Percentiles rank a stretch among this genome's conserved stretches.
Evolutionary conservation across 2,888 invertebrate genomes (phyloP).

Genomic region (Drosophila basisetae): DNA sequence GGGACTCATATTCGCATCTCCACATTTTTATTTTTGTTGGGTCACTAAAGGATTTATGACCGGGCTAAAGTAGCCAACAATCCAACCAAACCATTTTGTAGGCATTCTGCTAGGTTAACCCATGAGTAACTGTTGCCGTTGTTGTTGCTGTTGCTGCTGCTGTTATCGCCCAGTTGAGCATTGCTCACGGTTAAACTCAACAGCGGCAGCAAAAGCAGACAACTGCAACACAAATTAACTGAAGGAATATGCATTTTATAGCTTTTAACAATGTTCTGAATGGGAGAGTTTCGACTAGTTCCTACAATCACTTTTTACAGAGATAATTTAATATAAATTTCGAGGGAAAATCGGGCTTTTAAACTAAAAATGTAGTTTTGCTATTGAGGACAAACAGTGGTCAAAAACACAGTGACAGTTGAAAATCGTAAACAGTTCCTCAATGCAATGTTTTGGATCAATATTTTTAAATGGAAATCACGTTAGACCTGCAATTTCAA

Average conservation of each 20-base stretch:
- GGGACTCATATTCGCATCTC: slow-evolving; percentile 56
- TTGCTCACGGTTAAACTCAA: slow-evolving; percentile 8
- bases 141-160: not conserved
- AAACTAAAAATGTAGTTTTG: too few species aligned
- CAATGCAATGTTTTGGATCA: too few species aligned
- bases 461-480: too few species aligned
- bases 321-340: too few species aligned
- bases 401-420: too few species aligned
- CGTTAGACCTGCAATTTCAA: too few species aligned
- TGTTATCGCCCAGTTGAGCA: slow-evolving; percentile 43
- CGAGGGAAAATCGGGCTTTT: too few species aligned
- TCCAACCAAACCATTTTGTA: slow-evolving; percentile 20
- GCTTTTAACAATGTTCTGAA: too few species aligned
- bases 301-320: too few species aligned
- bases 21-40: slow-evolving; percentile 39
- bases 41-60: slow-evolving; percentile 70
- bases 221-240: slow-evolving; percentile 1
- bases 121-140: slow-evolving; percentile 40
- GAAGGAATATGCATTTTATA: not conserved
- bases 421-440: too few species aligned
- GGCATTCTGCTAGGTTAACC: slow-evolving; percentile 37
- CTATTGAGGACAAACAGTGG: too few species aligned
- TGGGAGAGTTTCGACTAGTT: too few species aligned
- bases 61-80: slow-evolving; percentile 19
- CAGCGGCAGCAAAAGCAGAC: slow-evolving; percentile 12